These are phyloP conservation scores for Scaptomyza pallida DNA, from an alignment of 1,140 invertebrate genomes.

Conservation along the genomic window DNA sequence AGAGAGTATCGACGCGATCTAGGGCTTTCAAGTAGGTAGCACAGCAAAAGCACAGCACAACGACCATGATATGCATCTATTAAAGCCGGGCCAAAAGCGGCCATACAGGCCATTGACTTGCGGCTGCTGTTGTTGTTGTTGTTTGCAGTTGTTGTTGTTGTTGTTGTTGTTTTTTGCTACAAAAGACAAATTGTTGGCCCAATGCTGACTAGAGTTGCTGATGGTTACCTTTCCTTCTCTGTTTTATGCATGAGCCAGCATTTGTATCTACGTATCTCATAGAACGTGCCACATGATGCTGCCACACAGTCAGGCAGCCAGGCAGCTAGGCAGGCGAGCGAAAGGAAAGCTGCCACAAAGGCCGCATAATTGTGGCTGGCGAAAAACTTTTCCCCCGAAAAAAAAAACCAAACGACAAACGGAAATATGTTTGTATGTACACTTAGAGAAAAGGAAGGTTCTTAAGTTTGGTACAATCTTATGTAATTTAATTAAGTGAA, in stretches of 20 bases:
- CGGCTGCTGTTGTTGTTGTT: constrained; percentile 14
- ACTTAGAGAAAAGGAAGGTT: constrained; percentile 17
- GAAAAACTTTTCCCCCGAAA: constrained; percentile 38
- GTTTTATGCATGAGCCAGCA: constrained; percentile 45
- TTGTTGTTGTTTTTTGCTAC: constrained; percentile 13
- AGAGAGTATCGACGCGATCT: constrained; percentile 21
- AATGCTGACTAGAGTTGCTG: constrained; percentile 1
- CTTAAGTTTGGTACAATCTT: neutral
- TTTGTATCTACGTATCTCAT: constrained; percentile 31
- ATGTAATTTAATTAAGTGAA: too few relatives aligned
- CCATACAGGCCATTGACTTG: constrained; percentile 40
- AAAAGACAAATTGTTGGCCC: constrained; percentile 33
- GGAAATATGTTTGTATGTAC: constrained; percentile 25
- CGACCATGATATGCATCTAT: constrained; percentile 34
- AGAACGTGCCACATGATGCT: constrained; percentile 57
- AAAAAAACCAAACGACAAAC: constrained; percentile 6
- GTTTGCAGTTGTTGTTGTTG: constrained; percentile 14
- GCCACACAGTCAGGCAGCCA: constrained; percentile 18
- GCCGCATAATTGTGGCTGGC: constrained; percentile 59
- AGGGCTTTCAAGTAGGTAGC: constrained; percentile 42
- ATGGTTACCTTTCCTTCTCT: constrained; percentile 12
- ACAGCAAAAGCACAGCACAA: constrained; percentile 1
- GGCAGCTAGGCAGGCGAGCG: constrained; percentile 17
- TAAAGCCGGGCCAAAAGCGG: constrained; percentile 22
- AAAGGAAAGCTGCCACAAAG: constrained; percentile 69